A percentile compares a stretch with the other conserved stretches of the same genome.
Conservation (phyloP, 2,888 invertebrate species). For the Meghimatium bilineatum region DNA sequence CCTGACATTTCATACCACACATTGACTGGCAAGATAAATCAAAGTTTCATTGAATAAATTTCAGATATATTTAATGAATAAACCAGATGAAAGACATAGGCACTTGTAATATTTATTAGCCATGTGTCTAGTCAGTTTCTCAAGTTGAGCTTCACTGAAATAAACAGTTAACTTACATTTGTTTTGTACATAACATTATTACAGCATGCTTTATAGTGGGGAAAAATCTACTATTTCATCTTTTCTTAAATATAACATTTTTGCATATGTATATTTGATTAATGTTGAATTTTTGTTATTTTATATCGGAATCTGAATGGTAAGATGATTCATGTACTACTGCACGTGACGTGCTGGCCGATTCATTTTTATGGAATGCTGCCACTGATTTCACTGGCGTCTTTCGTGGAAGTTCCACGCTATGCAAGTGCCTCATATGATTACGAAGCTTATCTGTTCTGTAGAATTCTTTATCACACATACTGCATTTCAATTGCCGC, state of each 20-base stretch:
- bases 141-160: too few species aligned
- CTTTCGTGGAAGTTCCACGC: constrained; percentile 14
- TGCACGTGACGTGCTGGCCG: not conserved
- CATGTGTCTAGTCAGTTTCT: too few species aligned
- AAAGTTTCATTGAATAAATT: too few species aligned
- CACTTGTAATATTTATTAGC: too few species aligned
- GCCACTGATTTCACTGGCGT: not conserved
- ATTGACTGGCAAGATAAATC: too few species aligned
- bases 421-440: constrained; percentile 30
- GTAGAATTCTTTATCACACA: constrained; percentile 36
- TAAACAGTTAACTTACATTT: too few species aligned
- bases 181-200: too few species aligned
- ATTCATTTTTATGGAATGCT: not conserved
- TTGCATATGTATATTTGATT: not conserved
- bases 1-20: too few species aligned
- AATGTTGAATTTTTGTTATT: not conserved
- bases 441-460: constrained; percentile 27
- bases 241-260: not conserved
- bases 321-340: not conserved
- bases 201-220: too few species aligned
- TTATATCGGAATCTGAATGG: not conserved
- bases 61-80: too few species aligned
- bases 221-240: too few species aligned
- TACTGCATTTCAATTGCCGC: not conserved
- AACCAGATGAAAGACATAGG: too few species aligned